Conservation (phyloP, 2,113 vertebrate genomes). For the Enhydra lutris region DNA sequence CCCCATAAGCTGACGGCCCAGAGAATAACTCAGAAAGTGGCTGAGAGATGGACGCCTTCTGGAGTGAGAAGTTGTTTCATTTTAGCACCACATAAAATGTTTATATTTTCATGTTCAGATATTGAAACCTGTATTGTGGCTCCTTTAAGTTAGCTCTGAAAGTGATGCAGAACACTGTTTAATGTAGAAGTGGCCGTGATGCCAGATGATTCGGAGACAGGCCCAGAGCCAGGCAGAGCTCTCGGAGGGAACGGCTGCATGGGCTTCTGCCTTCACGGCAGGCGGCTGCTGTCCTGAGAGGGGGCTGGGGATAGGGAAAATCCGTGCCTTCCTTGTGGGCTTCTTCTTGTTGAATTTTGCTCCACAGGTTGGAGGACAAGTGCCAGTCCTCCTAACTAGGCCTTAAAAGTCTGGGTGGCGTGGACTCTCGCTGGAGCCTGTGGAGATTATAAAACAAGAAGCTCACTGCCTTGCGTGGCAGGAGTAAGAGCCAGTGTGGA, state of each 20-base stretch:
- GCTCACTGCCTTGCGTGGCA: not conserved
- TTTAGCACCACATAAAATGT: not conserved
- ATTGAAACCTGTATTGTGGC: not conserved
- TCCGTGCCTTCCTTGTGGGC: not conserved
- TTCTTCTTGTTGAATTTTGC: slow-evolving; percentile 45
- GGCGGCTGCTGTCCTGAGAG: not conserved
- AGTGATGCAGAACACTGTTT: not conserved
- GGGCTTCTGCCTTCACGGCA: not conserved
- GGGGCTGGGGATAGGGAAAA: not conserved
- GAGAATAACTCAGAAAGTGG: not conserved
- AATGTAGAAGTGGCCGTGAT: not conserved
- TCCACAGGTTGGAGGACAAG: slow-evolving; percentile 27
- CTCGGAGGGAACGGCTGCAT: not conserved
- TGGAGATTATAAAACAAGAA: not conserved
- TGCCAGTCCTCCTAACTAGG: slow-evolving; percentile 27
- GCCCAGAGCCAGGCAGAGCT: not conserved
- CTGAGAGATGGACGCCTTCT: not conserved
- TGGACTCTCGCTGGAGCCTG: not conserved
- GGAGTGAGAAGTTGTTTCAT: not conserved
- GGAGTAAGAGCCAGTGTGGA: not conserved
- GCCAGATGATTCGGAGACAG: not conserved
- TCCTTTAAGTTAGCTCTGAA: not conserved
- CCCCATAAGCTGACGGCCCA: not conserved
- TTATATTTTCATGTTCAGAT: not conserved
- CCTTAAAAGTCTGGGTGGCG: not conserved